These are phyloP conservation scores for Oeneis ivallda DNA, from an alignment of 2,888 invertebrate species.

Conservation along the genomic window DNA sequence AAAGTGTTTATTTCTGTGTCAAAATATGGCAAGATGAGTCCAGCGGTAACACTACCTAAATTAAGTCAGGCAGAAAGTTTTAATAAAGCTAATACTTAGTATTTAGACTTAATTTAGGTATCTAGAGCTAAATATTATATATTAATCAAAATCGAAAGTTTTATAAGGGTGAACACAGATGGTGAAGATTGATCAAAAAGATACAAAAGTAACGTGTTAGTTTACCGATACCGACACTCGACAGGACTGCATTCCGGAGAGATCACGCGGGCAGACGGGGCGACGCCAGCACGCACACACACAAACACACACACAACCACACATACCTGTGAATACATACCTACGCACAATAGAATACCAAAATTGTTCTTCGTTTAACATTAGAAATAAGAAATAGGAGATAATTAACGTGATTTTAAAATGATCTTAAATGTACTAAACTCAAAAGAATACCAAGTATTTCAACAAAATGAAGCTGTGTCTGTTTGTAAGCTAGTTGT, in stretches of 20 bases:
- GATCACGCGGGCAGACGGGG: constrained; percentile 54
- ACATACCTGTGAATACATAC: constrained; percentile 4
- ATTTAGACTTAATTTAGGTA: no score
- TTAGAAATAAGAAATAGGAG: not conserved
- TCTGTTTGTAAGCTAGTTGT: no score
- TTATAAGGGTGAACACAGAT: not conserved
- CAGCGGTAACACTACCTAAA: no score
- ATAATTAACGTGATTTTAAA: not conserved
- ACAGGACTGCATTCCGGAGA: constrained; percentile 59
- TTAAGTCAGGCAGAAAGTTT: no score
- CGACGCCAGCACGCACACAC: constrained; percentile 57
- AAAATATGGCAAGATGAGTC: no score
- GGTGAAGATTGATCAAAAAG: not conserved
- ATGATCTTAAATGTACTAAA: no score
- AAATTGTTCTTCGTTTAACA: not conserved
- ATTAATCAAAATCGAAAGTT: not conserved
- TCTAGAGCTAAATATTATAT: not conserved
- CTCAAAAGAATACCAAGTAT: not conserved
- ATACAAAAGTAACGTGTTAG: constrained; percentile 20
- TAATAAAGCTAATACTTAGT: no score
- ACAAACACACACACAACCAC: constrained; percentile 22
- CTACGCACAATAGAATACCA: constrained; percentile 28
- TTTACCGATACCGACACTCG: constrained; percentile 37
- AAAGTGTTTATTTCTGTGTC: no score
- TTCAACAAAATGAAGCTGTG: no score